Evolutionary conservation across 2,888 invertebrate species (phyloP), one percentile per base, ranked within the genome.

Genomic region (Branchinecta sandiegonensis): DNA sequence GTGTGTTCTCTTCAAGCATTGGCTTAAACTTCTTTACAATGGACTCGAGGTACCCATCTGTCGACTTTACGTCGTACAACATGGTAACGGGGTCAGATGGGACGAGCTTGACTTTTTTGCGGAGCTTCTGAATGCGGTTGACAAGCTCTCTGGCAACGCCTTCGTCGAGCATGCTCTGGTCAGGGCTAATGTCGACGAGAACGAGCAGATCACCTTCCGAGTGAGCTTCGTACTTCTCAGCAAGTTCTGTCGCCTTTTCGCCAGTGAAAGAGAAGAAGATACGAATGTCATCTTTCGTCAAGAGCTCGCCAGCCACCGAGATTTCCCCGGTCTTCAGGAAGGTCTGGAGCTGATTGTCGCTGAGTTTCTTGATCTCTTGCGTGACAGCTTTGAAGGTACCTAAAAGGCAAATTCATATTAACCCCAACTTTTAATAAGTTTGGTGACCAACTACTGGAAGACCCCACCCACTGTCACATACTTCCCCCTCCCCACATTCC

Each of bases 121-220:
- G 82, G 12, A 99, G 81, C 78, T 94, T 96, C 77, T 99, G 99
- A 47, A 99, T 84, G 69, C 97, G 85, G 77, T 97, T 99, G 70
- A 95, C 90, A 46, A 97, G 86, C 80, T 99, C 99, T 70, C 97
- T 84, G 0, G 96, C 91, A 46, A 90, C 83, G 10, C 99, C 99
- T 81, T 99, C 97, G 76, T 95, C 90, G 71, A 90, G 81, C 78
- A 83, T 87, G 46, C 87, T 85, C 75, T 90, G 88, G 77, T 94
- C 94, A 2, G 91, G 91, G 0, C 88, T 88, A 68, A 92, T 85
- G 77, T 97, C 91, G 73, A 99, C 79, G 68, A 99, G 80, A 67
- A 99, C 88, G 66, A 99, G 80, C 2, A 94, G 86, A 77, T 91
- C 89, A 72, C 89, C 89, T 74, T 94, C 91, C 73, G 92, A 89